A percentile compares a stretch with the other conserved stretches of the same genome.
Evolutionary conservation across 2,113 vertebrate genomes (phyloP).

Genomic region (Bambusicola thoracicus): DNA sequence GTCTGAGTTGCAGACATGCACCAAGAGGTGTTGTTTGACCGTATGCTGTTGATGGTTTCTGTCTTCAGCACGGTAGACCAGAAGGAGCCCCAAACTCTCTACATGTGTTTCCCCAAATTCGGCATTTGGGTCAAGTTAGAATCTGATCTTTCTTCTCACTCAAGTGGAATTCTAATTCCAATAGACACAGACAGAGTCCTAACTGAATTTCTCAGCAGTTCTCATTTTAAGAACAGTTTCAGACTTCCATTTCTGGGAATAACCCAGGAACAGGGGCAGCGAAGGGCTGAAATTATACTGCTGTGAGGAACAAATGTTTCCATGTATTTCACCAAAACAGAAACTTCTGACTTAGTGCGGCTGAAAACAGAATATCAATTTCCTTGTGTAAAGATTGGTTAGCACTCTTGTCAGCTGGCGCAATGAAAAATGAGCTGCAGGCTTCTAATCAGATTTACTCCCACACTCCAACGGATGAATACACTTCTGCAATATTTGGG

Average conservation of each 20-base stretch:
- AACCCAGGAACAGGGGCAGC: background rate
- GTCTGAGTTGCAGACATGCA: background rate
- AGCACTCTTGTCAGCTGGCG: background rate
- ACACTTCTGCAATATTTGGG: background rate
- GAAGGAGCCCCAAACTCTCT: background rate
- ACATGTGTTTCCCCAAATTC: background rate
- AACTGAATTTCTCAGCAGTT: background rate
- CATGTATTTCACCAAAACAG: background rate
- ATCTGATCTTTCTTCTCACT: background rate
- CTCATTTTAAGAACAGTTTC: background rate
- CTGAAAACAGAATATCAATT: background rate
- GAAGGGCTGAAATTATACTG: background rate
- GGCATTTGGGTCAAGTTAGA: background rate
- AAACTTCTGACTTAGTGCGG: background rate
- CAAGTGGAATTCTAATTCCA: background rate
- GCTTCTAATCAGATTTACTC: background rate
- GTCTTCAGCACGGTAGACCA: background rate
- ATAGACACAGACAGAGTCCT: background rate
- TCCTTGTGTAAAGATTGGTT: background rate
- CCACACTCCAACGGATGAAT: background rate
- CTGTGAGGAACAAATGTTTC: constrained; percentile 11
- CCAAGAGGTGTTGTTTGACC: background rate
- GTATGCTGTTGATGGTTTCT: background rate
- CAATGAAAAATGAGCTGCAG: background rate
- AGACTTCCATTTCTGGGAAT: background rate